These are phyloP conservation scores for Temnothorax unifasciatus DNA, from an alignment of 2,888 invertebrate species.

Conservation along the genomic window DNA sequence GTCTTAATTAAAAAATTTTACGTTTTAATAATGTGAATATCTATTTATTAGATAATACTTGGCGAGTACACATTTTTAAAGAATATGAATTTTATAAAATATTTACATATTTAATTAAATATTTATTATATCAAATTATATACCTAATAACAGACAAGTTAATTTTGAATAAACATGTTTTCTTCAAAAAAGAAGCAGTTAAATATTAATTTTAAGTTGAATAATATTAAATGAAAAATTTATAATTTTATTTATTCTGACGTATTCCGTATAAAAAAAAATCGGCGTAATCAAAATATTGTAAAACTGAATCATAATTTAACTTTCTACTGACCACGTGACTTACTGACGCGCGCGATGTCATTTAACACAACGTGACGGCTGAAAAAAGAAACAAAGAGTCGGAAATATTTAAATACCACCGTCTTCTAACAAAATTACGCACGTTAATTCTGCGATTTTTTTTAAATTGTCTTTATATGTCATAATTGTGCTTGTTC, in stretches of 20 bases:
- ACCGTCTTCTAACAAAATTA: neutral
- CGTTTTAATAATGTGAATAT: neutral
- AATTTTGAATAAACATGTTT: neutral
- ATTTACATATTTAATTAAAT: neutral
- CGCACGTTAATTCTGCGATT: constrained; percentile 5
- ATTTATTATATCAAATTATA: neutral
- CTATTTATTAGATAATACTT: neutral
- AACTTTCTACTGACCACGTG: neutral
- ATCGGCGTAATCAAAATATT: neutral
- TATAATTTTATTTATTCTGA: neutral
- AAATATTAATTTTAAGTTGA: constrained; percentile 8
- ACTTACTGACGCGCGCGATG: neutral
- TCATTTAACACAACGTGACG: neutral
- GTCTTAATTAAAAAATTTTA: neutral
- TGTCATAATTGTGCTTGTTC: constrained; percentile 59
- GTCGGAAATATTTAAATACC: neutral
- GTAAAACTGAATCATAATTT: neutral
- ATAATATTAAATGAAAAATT: neutral
- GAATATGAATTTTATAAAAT: neutral
- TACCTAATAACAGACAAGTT: neutral
- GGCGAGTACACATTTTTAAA: neutral
- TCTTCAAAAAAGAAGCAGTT: neutral
- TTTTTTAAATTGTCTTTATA: constrained; percentile 59
- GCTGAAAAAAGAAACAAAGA: neutral
- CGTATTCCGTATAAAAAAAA: neutral